Base-by-base conservation (phyloP, 1,140 invertebrate genomes). In the Drosophila saltans region DNA sequence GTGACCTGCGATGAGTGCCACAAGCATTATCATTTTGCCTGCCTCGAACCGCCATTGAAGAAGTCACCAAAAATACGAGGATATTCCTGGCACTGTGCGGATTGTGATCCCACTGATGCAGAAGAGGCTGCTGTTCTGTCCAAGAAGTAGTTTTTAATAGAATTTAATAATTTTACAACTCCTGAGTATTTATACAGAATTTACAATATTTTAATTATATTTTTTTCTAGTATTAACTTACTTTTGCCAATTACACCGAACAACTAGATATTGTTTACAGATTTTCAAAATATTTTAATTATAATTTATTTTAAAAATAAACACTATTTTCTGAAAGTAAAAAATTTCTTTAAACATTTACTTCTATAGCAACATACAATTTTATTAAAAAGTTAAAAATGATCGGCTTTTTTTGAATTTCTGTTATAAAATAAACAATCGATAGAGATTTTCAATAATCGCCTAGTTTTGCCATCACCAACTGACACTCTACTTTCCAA, bases 1-100 rank as follows among this genome's bases (percentile, higher is more conserved):
- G 90, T 91, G 45, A 98, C 97, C 92, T 99, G 98, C 93, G 98
- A 99, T 93, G 97, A 98, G 92, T 99, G 98, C 92, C 94, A 95
- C 85, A 96, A 97, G 89, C 95, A 96, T 75, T 98, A 97, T 93
- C 98, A 99, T 93, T 98, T 98, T 91, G 95, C 94, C 33, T 99
- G 98, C 93, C 93, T 98, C 66, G 96, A 98, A 92, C 98, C 98
- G 43, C 98, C 98, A 2, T 94, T 98, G 1, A 98, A 97, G 92
- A 98, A 98, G 92, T 97, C 97, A 55, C 98, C 98, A 2, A 98
- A 98, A 93, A 95, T 96, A 73, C 94, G 97, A 66, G 97, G 98
- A 43, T 98, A 98, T 92, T 97, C 97, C 4, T 99, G 98, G 98
- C 97, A 98, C 92, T 99, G 98, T 93, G 97, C 97, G 57, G 97